These are phyloP conservation scores for Drosophila azteca DNA, from an alignment of 1,140 invertebrate species.

Conservation along the genomic window DNA sequence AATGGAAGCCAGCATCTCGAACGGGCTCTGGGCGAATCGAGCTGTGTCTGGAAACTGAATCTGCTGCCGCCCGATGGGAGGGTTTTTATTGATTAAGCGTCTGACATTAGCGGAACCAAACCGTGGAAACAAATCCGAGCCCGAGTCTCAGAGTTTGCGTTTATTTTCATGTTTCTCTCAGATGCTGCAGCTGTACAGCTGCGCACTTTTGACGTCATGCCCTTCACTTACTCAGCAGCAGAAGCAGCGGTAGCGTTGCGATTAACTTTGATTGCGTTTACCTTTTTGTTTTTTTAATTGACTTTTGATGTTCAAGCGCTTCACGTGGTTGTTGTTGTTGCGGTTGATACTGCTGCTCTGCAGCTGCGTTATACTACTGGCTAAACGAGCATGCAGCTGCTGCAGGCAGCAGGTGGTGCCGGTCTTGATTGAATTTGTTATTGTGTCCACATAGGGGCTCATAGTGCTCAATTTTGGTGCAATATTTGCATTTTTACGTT, in stretches of 20 bases:
- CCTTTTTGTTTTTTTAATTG: constrained; percentile 50
- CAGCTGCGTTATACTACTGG: neutral
- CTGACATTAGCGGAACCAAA: neutral
- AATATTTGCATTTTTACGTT: too few species aligned
- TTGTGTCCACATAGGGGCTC: too few species aligned
- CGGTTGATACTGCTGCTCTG: neutral
- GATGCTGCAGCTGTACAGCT: constrained; percentile 48
- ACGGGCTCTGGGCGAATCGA: neutral
- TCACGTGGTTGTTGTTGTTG: constrained; percentile 29
- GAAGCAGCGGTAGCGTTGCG: constrained; percentile 8
- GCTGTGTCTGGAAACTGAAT: constrained; percentile 43
- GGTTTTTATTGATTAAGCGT: constrained; percentile 52
- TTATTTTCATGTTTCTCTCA: constrained; percentile 22
- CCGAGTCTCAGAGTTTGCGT: neutral
- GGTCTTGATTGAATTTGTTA: too few species aligned
- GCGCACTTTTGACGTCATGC: constrained; percentile 70
- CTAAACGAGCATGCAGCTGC: too few species aligned
- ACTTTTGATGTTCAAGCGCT: constrained; percentile 38
- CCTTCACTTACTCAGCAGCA: constrained; percentile 65
- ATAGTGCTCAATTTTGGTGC: too few species aligned
- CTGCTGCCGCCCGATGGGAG: constrained; percentile 13
- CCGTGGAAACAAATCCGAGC: constrained; percentile 1
- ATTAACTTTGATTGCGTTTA: constrained; percentile 40
- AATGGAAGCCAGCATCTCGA: neutral
- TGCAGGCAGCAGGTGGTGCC: too few species aligned